These are phyloP conservation scores for Papilio polyxenes DNA, from an alignment of 1,140 invertebrate genomes.

Conservation along the genomic window DNA sequence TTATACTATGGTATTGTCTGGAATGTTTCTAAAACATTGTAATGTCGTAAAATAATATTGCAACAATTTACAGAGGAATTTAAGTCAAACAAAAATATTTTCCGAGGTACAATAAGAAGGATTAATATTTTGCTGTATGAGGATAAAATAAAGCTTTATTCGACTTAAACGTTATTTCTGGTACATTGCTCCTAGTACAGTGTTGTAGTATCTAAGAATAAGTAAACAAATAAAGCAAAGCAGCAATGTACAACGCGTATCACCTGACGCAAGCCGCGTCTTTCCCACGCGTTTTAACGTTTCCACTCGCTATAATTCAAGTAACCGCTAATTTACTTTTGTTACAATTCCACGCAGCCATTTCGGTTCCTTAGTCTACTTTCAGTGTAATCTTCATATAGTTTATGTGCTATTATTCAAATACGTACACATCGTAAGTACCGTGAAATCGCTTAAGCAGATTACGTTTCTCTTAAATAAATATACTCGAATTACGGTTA, in stretches of 20 bases:
- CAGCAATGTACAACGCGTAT: slow-evolving; percentile 44
- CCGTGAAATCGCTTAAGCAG: slow-evolving; percentile 38
- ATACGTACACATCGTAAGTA: slow-evolving; percentile 40
- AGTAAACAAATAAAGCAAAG: slow-evolving; percentile 71
- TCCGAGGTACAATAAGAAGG: slow-evolving; percentile 43
- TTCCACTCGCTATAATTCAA: slow-evolving; percentile 52
- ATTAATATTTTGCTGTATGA: slow-evolving; percentile 51
- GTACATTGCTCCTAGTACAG: slow-evolving; percentile 60
- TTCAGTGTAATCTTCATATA: slow-evolving; percentile 57
- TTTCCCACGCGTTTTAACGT: slow-evolving; percentile 69
- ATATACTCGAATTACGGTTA: slow-evolving; percentile 37
- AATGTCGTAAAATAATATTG: background rate
- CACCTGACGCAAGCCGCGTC: slow-evolving; percentile 59
- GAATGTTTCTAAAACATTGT: too few relatives aligned
- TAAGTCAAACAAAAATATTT: slow-evolving; percentile 45
- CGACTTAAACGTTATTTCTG: slow-evolving; percentile 55
- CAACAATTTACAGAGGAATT: background rate
- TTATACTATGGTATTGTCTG: too few relatives aligned
- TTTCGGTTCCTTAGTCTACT: slow-evolving; percentile 66
- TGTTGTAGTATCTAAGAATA: slow-evolving; percentile 62
- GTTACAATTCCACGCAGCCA: slow-evolving; percentile 64
- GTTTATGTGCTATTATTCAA: slow-evolving; percentile 54
- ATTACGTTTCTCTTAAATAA: slow-evolving; percentile 39
- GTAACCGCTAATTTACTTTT: slow-evolving; percentile 71
- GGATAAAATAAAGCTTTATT: slow-evolving; percentile 71